Evolutionary conservation across 2,797 vertebrate genomes (phyloP).

Genomic region (Hipposideros larvatus): DNA sequence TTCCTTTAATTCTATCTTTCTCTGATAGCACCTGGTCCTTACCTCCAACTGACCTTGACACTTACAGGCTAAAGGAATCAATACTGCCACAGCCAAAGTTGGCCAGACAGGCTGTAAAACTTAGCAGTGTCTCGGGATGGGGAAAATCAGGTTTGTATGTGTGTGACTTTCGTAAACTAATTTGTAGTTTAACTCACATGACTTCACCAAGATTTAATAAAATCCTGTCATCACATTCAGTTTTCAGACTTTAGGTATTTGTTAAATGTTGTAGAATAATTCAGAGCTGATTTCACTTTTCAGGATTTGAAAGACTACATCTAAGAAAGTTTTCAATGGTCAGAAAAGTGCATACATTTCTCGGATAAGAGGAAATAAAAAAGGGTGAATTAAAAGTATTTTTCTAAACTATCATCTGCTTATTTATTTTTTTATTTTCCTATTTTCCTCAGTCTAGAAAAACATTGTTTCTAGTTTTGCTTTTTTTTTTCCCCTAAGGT

Average conservation of each 20-base stretch:
- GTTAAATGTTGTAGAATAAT: conserved; percentile 51
- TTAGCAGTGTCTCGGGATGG: neutral
- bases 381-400: neutral
- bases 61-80: conserved; percentile 65
- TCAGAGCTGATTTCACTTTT: conserved; percentile 65
- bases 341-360: conserved; percentile 40
- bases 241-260: conserved; percentile 57
- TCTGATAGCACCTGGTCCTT: conserved; percentile 52
- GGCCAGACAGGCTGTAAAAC: conserved; percentile 59
- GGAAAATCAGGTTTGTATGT: conserved; percentile 60
- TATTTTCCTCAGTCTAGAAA: neutral
- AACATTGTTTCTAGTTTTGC: neutral
- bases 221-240: conserved; percentile 72
- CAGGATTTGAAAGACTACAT: conserved; percentile 21
- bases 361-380: conserved; percentile 35
- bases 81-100: conserved; percentile 34
- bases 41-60: conserved; percentile 48
- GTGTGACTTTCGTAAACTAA: conserved; percentile 66
- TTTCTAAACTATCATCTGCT: neutral
- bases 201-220: conserved; percentile 74
- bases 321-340: conserved; percentile 67
- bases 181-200: conserved; percentile 66
- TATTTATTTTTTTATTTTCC: neutral
- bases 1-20: conserved; percentile 44
- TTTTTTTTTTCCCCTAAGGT: neutral